phyloP scores from a whole-genome alignment of 2,113 vertebrate species.

The Chrysochloris asiatica region DNA sequence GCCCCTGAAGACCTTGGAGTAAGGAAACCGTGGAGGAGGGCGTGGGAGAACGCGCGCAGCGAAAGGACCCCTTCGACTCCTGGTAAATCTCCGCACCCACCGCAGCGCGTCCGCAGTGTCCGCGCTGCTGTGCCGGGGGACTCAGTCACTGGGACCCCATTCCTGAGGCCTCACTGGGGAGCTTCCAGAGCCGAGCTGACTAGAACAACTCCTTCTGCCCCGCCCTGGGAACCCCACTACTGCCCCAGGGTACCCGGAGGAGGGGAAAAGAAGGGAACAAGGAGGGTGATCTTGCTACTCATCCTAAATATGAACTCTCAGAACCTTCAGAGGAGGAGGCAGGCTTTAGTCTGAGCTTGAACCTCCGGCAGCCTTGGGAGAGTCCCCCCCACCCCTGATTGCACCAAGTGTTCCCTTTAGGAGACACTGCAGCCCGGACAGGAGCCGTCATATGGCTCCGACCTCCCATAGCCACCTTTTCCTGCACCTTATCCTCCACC shows the following conservation, averaged over 20 bases:
- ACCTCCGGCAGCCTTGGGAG: slow-evolving; percentile 57
- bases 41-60: neutral
- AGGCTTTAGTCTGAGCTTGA: slow-evolving; percentile 51
- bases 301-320: slow-evolving; percentile 61
- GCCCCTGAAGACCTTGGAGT: slow-evolving; percentile 67
- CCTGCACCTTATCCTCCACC: too few species aligned
- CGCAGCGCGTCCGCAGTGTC: slow-evolving; percentile 77
- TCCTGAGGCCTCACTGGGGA: slow-evolving; percentile 48
- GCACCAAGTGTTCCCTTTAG: slow-evolving; percentile 68
- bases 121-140: slow-evolving; percentile 51
- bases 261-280: slow-evolving; percentile 4
- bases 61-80: slow-evolving; percentile 56
- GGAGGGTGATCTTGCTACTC: slow-evolving; percentile 42
- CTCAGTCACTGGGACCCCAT: slow-evolving; percentile 70
- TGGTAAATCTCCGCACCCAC: slow-evolving; percentile 69
- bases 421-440: slow-evolving; percentile 47
- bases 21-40: slow-evolving; percentile 43
- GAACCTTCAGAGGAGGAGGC: slow-evolving; percentile 20
- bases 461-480: neutral
- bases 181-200: slow-evolving; percentile 24
- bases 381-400: slow-evolving; percentile 45
- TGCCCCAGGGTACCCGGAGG: neutral
- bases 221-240: slow-evolving; percentile 57
- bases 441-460: slow-evolving; percentile 60
- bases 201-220: slow-evolving; percentile 42